Evolutionary conservation across 2,113 vertebrate species (phyloP).

Genomic region (sheep (Ovis aries)): ARS-UI_Ramb_v3.0 NC_056070.1:45604001-45604500

Average conservation of each 20-base stretch:
- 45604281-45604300: not conserved
- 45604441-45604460: not conserved
- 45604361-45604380: no score
- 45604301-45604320: not conserved
- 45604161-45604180: not conserved
- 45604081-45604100: not conserved
- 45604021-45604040: not conserved
- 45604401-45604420: not conserved
- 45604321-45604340: not conserved
- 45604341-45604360: not conserved
- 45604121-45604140: not conserved
- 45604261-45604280: not conserved
- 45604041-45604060: not conserved
- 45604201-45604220: not conserved
- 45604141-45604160: not conserved
- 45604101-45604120: not conserved
- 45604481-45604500: not conserved
- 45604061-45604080: not conserved
- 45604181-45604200: not conserved
- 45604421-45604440: rapidly evolving
- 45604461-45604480: not conserved
- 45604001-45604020: rapidly evolving
- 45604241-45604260: not conserved
- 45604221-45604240: not conserved
- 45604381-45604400: not conserved